A percentile compares a stretch with the other conserved stretches of the same genome.
These are phyloP conservation scores for Diaprepes abbreviatus DNA, from an alignment of 2,888 invertebrate genomes.

Conservation along the genomic window DNA sequence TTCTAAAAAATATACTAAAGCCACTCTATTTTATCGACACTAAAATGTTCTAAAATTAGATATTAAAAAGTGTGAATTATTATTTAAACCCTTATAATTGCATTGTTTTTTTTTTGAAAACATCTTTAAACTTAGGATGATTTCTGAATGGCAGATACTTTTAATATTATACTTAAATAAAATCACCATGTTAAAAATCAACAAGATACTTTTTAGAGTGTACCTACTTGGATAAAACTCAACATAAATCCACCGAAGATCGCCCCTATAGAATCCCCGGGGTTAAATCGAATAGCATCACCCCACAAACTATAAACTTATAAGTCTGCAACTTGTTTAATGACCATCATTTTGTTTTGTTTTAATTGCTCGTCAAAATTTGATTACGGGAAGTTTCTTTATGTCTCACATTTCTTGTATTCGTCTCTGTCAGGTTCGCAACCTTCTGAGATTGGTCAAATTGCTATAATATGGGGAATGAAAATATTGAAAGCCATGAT, in stretches of 20 bases:
- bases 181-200: too few species aligned
- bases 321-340: slow-evolving; percentile 65
- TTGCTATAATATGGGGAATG: slow-evolving; percentile 40
- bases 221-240: too few species aligned
- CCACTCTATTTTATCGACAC: too few species aligned
- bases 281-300: slow-evolving; percentile 50
- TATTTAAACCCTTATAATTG: too few species aligned
- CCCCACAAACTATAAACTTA: slow-evolving; percentile 62
- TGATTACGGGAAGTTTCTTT: slow-evolving; percentile 67
- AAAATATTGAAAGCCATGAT: slow-evolving; percentile 46
- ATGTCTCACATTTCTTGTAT: slow-evolving; percentile 58
- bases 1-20: too few species aligned
- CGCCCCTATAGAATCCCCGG: slow-evolving; percentile 43
- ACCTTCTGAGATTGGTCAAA: slow-evolving; percentile 51
- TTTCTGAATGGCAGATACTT: too few species aligned
- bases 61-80: too few species aligned
- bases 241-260: slow-evolving; percentile 34
- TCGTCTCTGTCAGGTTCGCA: slow-evolving; percentile 50
- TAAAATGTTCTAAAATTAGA: too few species aligned
- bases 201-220: too few species aligned
- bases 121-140: too few species aligned
- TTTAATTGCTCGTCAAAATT: slow-evolving; percentile 69
- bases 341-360: slow-evolving; percentile 67
- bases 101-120: too few species aligned
- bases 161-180: too few species aligned